Conservation (phyloP, 2,888 invertebrate species). For the Ceratothoa steindachneri region DNA sequence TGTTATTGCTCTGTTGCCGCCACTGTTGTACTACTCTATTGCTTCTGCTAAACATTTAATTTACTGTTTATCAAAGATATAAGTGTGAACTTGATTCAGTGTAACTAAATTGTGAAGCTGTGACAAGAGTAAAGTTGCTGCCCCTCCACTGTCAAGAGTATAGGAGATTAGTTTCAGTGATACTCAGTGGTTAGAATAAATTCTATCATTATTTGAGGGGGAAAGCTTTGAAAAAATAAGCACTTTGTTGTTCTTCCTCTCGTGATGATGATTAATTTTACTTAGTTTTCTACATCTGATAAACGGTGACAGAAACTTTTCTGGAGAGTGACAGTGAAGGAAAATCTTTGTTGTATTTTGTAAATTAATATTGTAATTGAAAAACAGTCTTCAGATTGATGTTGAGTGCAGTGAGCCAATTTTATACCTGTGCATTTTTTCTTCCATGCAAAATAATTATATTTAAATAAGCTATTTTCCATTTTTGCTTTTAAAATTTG, state of each 20-base stretch:
- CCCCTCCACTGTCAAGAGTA: neutral
- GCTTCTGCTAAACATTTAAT: conserved; percentile 8
- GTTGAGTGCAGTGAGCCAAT: neutral
- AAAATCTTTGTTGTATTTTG: neutral
- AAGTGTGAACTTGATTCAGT: neutral
- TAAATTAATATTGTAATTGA: neutral
- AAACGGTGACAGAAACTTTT: conserved; percentile 3
- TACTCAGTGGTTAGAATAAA: no score
- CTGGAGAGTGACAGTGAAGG: neutral
- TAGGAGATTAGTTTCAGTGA: neutral
- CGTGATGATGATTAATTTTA: no score
- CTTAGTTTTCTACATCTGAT: no score
- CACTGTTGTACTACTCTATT: conserved; percentile 2
- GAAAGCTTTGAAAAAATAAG: no score
- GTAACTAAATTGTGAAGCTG: neutral
- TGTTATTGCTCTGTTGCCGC: conserved; percentile 8
- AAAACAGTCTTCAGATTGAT: neutral
- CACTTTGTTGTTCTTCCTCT: no score
- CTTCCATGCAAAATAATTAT: no score
- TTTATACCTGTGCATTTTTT: neutral
- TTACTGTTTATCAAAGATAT: conserved; percentile 2
- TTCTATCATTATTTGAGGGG: no score
- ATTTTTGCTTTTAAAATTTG: no score
- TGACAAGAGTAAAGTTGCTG: neutral
- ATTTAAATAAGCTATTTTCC: no score